Base-by-base conservation (phyloP, 2,888 invertebrate genomes). In the Acanthopleura granulata region DNA sequence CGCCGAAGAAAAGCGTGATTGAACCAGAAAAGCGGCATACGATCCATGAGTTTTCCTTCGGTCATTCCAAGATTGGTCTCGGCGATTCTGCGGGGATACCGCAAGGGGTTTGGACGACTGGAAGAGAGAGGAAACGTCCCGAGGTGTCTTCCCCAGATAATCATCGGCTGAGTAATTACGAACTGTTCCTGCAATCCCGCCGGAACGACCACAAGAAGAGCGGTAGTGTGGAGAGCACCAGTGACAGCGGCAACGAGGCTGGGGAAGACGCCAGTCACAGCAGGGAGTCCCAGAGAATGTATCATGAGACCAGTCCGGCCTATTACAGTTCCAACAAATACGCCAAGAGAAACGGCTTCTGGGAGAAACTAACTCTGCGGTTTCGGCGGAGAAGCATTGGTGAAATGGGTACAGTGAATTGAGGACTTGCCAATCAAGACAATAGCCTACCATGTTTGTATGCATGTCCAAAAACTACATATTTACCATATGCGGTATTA, bases 301-400 rank as follows among this genome's bases (percentile, higher is more conserved):
- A 66, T 25, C 15, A 18, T 3, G 29, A 3, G 3, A 66, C 15
- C 22, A 25, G 29, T 27, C 22, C 16, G 22, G 18, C 66, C 4
- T 27, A 66, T 22, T 27, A 18, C 16, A 22, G 22, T 66, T 27
- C 66, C 22, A 66, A 66, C 29, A 66, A 27, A 66, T 27, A 27
- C 6, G 27, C 6, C 4, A 66, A 66, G 66, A 66, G 25, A 66
- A 66, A 66, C 66, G 29, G 66, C 6, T 16, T 66, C 1, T 66
- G 66, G 66, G 66, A 66, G 25, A 66, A 66, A 66, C 29, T 66
- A 27, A 66, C 66, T 27, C 25, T 22, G 29, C 22, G 66, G 16
- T 66, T 66, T 66, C 66, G 66, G 25, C 66, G 66, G 29, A 22
- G 29, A 66, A 66, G 66, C 25, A 22, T 18, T 22, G 66, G 66